These are phyloP conservation scores for Syngnathus typhle DNA, from an alignment of 2,113 vertebrate genomes.

Conservation along the genomic window DNA sequence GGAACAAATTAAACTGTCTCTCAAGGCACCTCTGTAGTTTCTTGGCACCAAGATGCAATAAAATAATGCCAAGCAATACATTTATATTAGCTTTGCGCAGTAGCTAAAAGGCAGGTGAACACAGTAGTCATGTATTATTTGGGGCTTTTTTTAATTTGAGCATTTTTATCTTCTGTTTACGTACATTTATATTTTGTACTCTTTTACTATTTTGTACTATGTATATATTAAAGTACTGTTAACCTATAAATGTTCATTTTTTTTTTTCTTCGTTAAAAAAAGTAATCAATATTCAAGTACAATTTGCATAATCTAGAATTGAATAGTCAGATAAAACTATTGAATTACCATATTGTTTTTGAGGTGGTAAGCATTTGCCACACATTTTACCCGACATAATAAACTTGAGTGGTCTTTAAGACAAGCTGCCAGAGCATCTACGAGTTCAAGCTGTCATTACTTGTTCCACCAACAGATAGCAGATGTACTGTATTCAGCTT, in stretches of 20 bases:
- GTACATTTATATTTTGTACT: neutral
- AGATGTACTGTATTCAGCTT: constrained; percentile 13
- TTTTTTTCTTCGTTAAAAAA: neutral
- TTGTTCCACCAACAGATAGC: constrained; percentile 34
- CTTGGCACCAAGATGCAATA: neutral
- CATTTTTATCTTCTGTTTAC: neutral
- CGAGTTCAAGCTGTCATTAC: constrained; percentile 12
- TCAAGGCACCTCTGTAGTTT: neutral
- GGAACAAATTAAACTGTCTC: too few relatives aligned
- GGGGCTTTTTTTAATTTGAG: neutral
- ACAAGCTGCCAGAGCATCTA: too few relatives aligned
- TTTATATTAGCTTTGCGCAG: neutral
- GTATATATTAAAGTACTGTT: neutral
- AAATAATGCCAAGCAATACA: neutral
- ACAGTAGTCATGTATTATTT: neutral
- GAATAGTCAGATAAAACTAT: too few relatives aligned
- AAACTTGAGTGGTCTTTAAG: too few relatives aligned
- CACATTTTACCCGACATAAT: too few relatives aligned
- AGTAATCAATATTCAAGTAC: too few relatives aligned
- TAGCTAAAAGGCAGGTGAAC: neutral
- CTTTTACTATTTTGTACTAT: too few relatives aligned
- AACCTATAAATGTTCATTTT: neutral
- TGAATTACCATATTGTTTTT: too few relatives aligned
- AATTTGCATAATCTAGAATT: too few relatives aligned
- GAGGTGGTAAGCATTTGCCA: too few relatives aligned